These are phyloP conservation scores for Silurus glanis DNA, from an alignment of 2,113 vertebrate genomes.

Conservation along the genomic window DNA sequence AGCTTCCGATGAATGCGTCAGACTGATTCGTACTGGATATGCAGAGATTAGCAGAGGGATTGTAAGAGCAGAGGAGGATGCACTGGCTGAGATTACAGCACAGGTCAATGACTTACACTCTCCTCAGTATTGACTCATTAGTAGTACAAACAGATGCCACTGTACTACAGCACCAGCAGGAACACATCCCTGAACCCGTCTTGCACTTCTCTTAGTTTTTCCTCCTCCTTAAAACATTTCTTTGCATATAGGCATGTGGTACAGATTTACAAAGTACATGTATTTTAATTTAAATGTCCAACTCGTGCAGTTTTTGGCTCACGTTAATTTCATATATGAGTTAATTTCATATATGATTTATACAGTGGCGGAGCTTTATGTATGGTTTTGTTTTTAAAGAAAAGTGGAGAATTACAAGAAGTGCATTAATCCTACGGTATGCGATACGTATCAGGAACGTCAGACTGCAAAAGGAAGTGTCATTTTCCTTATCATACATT, in stretches of 20 bases:
- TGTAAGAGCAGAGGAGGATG: constrained; percentile 5
- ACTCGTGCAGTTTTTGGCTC: background rate
- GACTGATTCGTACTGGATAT: background rate
- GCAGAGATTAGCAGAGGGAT: constrained; percentile 42
- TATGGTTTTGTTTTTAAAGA: background rate
- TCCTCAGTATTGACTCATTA: constrained; percentile 59
- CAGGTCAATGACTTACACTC: constrained; percentile 50
- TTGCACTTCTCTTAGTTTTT: background rate
- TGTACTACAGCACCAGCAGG: background rate
- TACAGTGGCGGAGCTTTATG: background rate
- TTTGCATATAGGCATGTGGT: background rate
- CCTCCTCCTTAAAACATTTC: background rate
- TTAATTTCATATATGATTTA: background rate
- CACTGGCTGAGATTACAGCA: constrained; percentile 57
- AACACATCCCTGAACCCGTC: background rate
- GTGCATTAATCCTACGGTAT: background rate
- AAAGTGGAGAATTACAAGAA: background rate
- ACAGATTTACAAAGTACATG: background rate
- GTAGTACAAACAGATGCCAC: constrained; percentile 40
- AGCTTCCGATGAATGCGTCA: background rate
- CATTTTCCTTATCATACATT: background rate
- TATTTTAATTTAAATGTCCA: background rate
- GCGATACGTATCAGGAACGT: background rate
- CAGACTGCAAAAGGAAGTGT: background rate
- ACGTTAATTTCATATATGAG: background rate